Base-by-base conservation (phyloP, 53 echinoderm and acorn worm genomes). In the Patiria pectinifera region DNA sequence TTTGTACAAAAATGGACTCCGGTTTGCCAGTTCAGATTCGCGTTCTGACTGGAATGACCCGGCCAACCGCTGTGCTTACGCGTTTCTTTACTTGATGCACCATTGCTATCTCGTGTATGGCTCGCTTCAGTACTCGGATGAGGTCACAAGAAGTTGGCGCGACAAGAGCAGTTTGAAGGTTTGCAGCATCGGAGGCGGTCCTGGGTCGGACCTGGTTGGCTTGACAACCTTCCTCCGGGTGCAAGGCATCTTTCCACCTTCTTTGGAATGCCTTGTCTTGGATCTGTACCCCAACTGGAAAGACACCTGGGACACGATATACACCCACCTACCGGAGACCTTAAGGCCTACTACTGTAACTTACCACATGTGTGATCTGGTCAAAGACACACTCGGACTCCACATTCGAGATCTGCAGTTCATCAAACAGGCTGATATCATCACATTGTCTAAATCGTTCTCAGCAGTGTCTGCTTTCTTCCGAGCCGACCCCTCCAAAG, bases 141-240 rank as follows among this genome's bases (percentile, higher is more conserved):
- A 19, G 58, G 59, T 45, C 11, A 9, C 59, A 82, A 58, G 14
- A 45, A 82, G 82, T 82, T 84, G 84, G 84, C 49, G 82, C 18
- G 21, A 77, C 21, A 72, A 11, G 60, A 53, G 59, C 45, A 76
- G 16, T 6, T 48, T 87, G n/a, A 49, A 24, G 49, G 77, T 87
- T 14, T 87, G 87, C 78, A 77, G 87, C 87, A 60, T 87, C 1
- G 87, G 87, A 59, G 87, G 87, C 59, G 87, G 87, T 18, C 87
- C 87, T 0, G 87, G 87, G 23, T 87, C 87, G 10, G 87, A 87
- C 26, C 78, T 87, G 76, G 76, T 87, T 35, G 87, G 87, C 58
- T 5, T 87, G 78, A 44, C 75, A 26, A 13, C 35, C 6, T 87
- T 87, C 77, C 61, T 87, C 9, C 71, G 78, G 13, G 78, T 76